Percentiles rank a stretch among this genome's conserved stretches.
phyloP scores from a whole-genome alignment of 2,113 vertebrate species.

The Alces alces region DNA sequence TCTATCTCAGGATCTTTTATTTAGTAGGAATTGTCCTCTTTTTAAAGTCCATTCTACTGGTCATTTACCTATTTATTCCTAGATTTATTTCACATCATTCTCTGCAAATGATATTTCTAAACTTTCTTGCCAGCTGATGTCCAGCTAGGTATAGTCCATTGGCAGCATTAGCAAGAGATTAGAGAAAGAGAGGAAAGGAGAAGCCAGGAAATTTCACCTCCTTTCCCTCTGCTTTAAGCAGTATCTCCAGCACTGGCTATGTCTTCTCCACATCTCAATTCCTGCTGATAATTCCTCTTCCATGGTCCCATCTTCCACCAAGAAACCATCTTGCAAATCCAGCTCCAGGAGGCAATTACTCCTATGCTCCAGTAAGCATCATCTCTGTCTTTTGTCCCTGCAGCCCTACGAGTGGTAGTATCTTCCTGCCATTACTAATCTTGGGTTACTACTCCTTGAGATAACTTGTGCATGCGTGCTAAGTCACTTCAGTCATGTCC shows the following conservation, averaged over 20 bases:
- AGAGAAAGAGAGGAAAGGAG: background rate
- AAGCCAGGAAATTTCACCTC: background rate
- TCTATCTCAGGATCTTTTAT: background rate
- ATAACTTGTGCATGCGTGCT: background rate
- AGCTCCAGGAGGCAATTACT: background rate
- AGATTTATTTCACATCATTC: background rate
- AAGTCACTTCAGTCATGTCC: background rate
- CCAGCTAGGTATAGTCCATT: background rate
- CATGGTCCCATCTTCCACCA: background rate
- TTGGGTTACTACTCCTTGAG: background rate
- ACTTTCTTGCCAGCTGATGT: background rate
- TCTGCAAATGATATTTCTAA: background rate
- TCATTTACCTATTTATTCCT: background rate
- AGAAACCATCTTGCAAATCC: background rate
- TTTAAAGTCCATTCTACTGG: background rate
- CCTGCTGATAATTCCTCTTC: background rate
- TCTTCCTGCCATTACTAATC: background rate
- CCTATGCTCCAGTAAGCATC: background rate
- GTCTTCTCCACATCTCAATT: background rate
- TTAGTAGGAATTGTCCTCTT: background rate
- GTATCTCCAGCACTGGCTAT: background rate
- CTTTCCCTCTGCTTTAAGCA: background rate
- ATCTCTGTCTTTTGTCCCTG: background rate
- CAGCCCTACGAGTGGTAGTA: background rate
- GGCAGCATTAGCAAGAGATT: background rate